Conservation (phyloP, 2,888 invertebrate genomes). For the Seira ritae region DNA sequence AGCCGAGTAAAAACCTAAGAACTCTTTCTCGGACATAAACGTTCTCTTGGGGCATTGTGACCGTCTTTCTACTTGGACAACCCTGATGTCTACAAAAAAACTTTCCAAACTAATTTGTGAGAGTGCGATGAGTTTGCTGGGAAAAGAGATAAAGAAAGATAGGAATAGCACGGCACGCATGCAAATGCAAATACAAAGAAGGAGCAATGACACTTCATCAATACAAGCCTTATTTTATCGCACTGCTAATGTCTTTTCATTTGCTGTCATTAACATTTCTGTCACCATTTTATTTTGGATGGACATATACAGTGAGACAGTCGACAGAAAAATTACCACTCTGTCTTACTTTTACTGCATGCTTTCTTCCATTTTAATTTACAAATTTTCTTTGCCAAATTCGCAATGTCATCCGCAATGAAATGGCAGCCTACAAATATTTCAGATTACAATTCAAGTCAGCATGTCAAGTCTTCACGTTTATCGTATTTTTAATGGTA, state of each 20-base stretch:
- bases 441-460: neutral
- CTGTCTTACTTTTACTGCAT: too few relatives aligned
- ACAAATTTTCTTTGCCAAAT: neutral
- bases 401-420: neutral
- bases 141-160: neutral
- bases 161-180: neutral
- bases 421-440: neutral
- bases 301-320: neutral
- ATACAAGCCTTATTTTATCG: neutral
- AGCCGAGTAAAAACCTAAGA: too few relatives aligned
- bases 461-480: neutral
- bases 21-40: too few relatives aligned
- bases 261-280: neutral
- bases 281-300: neutral
- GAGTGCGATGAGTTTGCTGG: neutral
- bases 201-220: conserved; percentile 26
- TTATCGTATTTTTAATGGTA: too few relatives aligned
- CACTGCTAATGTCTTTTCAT: conserved; percentile 3
- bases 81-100: too few relatives aligned
- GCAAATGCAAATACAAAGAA: neutral
- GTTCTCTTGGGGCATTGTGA: too few relatives aligned
- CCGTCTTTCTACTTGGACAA: too few relatives aligned
- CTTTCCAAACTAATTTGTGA: conserved; percentile 5
- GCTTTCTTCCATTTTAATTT: neutral
- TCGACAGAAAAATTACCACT: too few relatives aligned